Conservation (phyloP, 1,140 invertebrate genomes). For the Zaprionus camerounensis region DNA sequence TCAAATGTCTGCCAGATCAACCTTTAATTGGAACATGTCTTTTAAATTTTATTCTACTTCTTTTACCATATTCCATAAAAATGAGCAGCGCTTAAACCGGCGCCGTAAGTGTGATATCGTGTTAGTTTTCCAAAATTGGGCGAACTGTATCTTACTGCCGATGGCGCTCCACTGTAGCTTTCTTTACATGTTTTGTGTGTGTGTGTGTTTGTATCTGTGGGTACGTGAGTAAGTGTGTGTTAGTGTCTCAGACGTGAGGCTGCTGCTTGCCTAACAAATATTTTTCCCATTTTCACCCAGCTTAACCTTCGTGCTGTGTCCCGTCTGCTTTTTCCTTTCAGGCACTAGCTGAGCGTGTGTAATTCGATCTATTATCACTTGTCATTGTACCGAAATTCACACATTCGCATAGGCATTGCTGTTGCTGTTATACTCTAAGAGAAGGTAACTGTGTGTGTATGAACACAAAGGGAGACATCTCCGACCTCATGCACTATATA, state of each 20-base stretch:
- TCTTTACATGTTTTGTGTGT: neutral
- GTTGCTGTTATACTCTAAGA: constrained; percentile 15
- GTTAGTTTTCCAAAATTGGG: constrained; percentile 55
- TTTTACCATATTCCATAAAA: neutral
- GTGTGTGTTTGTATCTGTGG: neutral
- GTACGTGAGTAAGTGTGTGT: neutral
- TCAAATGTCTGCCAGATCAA: neutral
- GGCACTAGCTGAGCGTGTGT: constrained; percentile 52
- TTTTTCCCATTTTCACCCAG: constrained; percentile 48
- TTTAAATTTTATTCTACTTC: neutral
- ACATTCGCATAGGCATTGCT: constrained; percentile 72
- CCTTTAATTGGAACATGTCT: neutral
- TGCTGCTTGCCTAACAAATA: constrained; percentile 39
- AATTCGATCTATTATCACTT: constrained; percentile 83
- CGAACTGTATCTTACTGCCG: constrained; percentile 16
- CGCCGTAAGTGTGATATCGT: neutral
- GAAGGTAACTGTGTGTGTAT: neutral
- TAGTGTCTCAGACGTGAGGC: constrained; percentile 45
- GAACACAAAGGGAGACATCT: neutral
- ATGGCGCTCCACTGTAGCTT: constrained; percentile 3
- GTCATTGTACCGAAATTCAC: constrained; percentile 79
- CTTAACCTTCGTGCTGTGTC: neutral
- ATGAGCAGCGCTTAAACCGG: constrained; percentile 17
- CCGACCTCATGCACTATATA: too few species aligned
- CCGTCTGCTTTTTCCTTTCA: neutral